phyloP scores from a whole-genome alignment of 2,888 invertebrate genomes.

The Mesorhabditis sp. region DNA sequence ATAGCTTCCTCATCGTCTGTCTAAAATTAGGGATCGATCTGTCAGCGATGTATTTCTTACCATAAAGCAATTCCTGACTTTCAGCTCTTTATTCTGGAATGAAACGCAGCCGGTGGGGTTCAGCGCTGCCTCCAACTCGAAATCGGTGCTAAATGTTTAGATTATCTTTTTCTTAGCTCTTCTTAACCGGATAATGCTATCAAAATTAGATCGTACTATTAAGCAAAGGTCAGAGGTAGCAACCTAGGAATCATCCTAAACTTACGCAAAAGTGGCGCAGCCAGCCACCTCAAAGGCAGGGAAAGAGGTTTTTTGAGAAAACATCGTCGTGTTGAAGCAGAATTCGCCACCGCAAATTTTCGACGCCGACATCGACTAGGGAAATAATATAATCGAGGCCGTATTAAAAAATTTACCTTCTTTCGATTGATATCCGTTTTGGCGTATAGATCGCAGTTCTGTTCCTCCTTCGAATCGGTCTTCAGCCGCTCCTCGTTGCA shows the following conservation, averaged over 20 bases:
- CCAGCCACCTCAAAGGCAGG: neutral
- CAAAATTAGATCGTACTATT: too few species aligned
- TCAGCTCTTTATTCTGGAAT: slow-evolving; percentile 44
- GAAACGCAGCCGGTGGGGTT: slow-evolving; percentile 51
- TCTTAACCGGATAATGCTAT: too few species aligned
- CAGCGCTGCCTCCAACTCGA: slow-evolving; percentile 49
- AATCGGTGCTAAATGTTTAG: slow-evolving; percentile 19
- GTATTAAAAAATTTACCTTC: slow-evolving; percentile 17
- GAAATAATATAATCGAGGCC: neutral
- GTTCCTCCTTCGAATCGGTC: slow-evolving; percentile 33
- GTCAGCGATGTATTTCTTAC: slow-evolving; percentile 18
- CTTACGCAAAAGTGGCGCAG: neutral
- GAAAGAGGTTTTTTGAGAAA: neutral
- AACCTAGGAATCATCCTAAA: neutral
- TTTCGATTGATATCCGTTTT: slow-evolving; percentile 38
- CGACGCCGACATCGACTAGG: neutral
- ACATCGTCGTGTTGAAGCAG: neutral
- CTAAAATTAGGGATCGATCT: slow-evolving; percentile 20
- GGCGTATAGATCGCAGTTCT: slow-evolving; percentile 44
- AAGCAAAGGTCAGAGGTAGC: neutral
- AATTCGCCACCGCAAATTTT: neutral
- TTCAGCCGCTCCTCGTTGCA: slow-evolving; percentile 51
- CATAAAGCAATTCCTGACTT: slow-evolving; percentile 43
- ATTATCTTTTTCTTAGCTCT: neutral
- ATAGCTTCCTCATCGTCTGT: slow-evolving; percentile 44